phyloP scores from a whole-genome alignment of 2,888 invertebrate species.

The Agelastica alni region DNA sequence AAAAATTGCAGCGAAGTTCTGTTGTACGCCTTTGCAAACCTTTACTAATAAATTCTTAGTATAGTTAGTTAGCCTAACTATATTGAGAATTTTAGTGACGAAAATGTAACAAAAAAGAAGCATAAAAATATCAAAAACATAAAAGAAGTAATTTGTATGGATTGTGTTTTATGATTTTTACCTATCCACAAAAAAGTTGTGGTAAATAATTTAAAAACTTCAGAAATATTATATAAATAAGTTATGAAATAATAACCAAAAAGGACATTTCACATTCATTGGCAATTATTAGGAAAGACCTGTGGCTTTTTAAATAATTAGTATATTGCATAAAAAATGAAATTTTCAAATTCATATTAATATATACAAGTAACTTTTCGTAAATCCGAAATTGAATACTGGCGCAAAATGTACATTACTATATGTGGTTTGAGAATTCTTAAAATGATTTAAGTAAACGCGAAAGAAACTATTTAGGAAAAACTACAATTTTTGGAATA shows the following conservation, averaged over 20 bases:
- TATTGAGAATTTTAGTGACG: no score
- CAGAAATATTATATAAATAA: conserved; percentile 29
- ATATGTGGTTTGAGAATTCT: conserved; percentile 37
- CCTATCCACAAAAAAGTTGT: no score
- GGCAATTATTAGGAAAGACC: conserved; percentile 36
- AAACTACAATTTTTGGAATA: no score
- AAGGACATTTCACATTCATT: conserved; percentile 31
- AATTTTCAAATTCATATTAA: conserved; percentile 17
- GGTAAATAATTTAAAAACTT: conserved; percentile 18
- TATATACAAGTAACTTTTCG: conserved; percentile 34
- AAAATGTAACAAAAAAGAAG: no score
- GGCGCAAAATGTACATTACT: conserved; percentile 35
- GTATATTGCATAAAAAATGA: conserved; percentile 19
- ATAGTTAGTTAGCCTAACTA: no score
- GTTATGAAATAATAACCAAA: conserved; percentile 27
- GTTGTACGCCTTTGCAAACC: no score
- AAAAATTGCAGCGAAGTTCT: no score
- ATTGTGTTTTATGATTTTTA: no score
- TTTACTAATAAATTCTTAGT: no score
- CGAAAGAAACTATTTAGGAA: no score
- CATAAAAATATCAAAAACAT: no score
- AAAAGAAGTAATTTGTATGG: no score
- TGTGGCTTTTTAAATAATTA: conserved; percentile 31
- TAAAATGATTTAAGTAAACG: conserved; percentile 8
- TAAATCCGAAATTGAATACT: conserved; percentile 36